Conservation (phyloP, 2,113 vertebrate species). For the Notarius quadriscutis region DNA sequence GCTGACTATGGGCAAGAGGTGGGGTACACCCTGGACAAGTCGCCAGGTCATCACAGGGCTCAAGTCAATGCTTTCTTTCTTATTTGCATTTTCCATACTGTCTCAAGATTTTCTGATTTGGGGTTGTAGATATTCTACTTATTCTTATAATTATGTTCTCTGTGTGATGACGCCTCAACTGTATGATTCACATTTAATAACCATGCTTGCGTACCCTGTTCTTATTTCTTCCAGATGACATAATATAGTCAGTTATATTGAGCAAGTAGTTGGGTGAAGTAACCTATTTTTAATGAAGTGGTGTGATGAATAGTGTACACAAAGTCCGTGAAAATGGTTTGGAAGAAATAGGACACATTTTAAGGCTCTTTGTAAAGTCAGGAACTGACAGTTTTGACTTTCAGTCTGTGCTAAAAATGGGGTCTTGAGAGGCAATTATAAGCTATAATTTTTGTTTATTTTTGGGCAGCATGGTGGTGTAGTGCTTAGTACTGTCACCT, state of each 20-base stretch:
- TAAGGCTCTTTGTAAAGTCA: neutral
- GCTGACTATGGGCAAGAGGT: no score
- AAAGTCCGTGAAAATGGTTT: neutral
- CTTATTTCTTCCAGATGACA: neutral
- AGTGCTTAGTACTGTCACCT: no score
- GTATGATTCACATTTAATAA: neutral
- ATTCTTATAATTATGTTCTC: neutral
- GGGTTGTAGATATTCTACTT: neutral
- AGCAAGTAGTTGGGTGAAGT: neutral
- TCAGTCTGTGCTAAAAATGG: neutral
- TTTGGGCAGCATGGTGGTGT: no score
- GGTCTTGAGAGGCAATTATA: neutral
- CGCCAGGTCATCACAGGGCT: no score
- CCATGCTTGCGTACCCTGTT: neutral
- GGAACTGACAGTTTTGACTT: neutral
- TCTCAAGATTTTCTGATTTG: no score
- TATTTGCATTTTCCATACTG: no score
- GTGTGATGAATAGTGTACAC: neutral
- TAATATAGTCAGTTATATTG: neutral
- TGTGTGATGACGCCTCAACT: neutral
- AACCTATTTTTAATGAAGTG: neutral
- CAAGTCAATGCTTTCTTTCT: no score
- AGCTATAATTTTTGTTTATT: neutral
- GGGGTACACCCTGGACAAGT: no score
- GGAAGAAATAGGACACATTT: neutral